Percentiles rank a stretch among this genome's conserved stretches.
Conservation (phyloP, 2,888 invertebrate species). For the Pyrrhia umbra region DNA sequence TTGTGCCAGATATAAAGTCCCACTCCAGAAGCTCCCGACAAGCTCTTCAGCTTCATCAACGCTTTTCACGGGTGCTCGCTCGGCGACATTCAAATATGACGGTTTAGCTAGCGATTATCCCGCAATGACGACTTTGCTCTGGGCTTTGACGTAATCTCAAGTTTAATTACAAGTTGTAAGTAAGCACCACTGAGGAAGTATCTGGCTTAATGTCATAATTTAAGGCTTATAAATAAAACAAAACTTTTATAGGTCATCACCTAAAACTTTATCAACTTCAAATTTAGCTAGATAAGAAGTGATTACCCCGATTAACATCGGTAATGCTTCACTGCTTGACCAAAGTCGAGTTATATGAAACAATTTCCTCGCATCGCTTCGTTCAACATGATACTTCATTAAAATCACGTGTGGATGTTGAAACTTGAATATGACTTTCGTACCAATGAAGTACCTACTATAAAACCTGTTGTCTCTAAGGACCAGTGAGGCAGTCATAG, state of each 20-base stretch:
- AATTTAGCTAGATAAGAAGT: neutral
- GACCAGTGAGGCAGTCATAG: slow-evolving; percentile 6
- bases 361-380: slow-evolving; percentile 54
- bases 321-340: slow-evolving; percentile 10
- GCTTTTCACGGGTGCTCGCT: slow-evolving; percentile 67
- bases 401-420: slow-evolving; percentile 32
- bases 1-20: slow-evolving; percentile 57
- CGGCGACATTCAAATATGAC: slow-evolving; percentile 60
- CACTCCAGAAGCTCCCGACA: slow-evolving; percentile 56
- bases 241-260: neutral
- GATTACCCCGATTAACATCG: slow-evolving; percentile 13
- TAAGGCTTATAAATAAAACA: neutral
- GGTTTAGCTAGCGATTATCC: slow-evolving; percentile 65
- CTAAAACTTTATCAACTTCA: neutral
- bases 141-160: slow-evolving; percentile 13
- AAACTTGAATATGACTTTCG: slow-evolving; percentile 44
- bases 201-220: neutral
- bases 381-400: slow-evolving; percentile 12
- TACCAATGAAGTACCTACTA: slow-evolving; percentile 12
- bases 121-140: slow-evolving; percentile 53
- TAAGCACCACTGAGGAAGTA: no score
- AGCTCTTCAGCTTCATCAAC: slow-evolving; percentile 69
- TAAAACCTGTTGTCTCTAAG: slow-evolving; percentile 35
- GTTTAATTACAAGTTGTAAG: neutral
- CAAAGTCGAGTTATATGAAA: slow-evolving; percentile 40